phyloP scores from a whole-genome alignment of 2,888 invertebrate species.

The Drosophila robusta region DNA sequence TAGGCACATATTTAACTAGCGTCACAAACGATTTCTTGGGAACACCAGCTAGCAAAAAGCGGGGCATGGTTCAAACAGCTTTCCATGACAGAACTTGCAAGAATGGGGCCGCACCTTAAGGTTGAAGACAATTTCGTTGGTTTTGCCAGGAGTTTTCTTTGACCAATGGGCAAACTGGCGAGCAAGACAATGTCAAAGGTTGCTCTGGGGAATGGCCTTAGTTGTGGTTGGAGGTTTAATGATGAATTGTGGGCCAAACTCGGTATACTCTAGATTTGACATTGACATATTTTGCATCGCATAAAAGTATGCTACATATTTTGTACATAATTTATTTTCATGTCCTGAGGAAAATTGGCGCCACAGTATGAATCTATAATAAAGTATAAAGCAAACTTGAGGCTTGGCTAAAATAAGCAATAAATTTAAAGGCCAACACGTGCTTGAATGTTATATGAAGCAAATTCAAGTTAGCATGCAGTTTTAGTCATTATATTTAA shows the following conservation, averaged over 20 bases:
- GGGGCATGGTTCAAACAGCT: conserved; percentile 34
- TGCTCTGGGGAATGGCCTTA: conserved; percentile 40
- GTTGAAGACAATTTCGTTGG: conserved; percentile 66
- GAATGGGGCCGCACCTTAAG: conserved; percentile 62
- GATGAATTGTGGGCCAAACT: conserved; percentile 69
- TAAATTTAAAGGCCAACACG: conserved; percentile 13
- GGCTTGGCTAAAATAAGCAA: conserved; percentile 4
- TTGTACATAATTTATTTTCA: conserved; percentile 51
- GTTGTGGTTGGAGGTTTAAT: conserved; percentile 48
- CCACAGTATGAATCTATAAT: conserved; percentile 30
- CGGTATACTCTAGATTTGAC: conserved; percentile 67
- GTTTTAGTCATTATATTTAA: neutral
- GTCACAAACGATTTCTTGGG: conserved; percentile 59
- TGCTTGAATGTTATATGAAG: neutral
- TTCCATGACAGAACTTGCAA: conserved; percentile 30
- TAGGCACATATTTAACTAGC: conserved; percentile 78
- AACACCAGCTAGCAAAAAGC: conserved; percentile 21
- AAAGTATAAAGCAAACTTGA: conserved; percentile 39
- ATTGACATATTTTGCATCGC: conserved; percentile 74
- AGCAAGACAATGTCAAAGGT: conserved; percentile 58
- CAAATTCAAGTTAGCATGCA: neutral
- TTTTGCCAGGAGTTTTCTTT: conserved; percentile 39
- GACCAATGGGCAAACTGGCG: conserved; percentile 37
- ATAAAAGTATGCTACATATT: conserved; percentile 70
- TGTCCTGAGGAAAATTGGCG: conserved; percentile 21